Conservation (phyloP, 2,797 vertebrate genomes). For the Danio tinwini region DNA sequence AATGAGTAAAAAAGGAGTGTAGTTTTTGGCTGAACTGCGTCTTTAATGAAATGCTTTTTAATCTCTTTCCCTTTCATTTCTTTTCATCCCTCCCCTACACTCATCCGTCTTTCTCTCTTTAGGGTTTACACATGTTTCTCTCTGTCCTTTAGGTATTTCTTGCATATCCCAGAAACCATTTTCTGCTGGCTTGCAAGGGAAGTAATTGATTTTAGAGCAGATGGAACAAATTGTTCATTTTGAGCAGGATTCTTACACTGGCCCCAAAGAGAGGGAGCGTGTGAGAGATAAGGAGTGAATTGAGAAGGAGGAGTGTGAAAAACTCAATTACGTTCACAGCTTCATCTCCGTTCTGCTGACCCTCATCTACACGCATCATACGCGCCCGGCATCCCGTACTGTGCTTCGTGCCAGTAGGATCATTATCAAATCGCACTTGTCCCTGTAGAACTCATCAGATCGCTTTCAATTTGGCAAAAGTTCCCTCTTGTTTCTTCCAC, state of each 20-base stretch:
- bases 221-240: conserved; percentile 57
- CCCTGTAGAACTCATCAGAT: conserved; percentile 32
- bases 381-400: background rate
- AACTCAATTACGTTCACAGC: conserved; percentile 52
- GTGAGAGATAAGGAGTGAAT: conserved; percentile 23
- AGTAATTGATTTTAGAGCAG: conserved; percentile 59
- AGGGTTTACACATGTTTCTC: conserved; percentile 28
- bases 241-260: conserved; percentile 16
- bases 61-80: conserved; percentile 16
- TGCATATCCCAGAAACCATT: conserved; percentile 48
- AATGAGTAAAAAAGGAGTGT: background rate
- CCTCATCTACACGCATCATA: conserved; percentile 27
- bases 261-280: conserved; percentile 14
- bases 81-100: background rate
- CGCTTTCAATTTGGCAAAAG: background rate
- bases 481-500: conserved; percentile 11
- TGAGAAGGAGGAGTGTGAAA: conserved; percentile 53
- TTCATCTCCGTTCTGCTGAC: conserved; percentile 37
- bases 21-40: background rate
- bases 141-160: conserved; percentile 19
- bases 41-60: conserved; percentile 26
- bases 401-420: conserved; percentile 30
- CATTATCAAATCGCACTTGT: conserved; percentile 41
- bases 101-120: conserved; percentile 11
- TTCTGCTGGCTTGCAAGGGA: conserved; percentile 46